phyloP scores from a whole-genome alignment of 1,140 invertebrate genomes.

The Cotesia vestalis region DNA sequence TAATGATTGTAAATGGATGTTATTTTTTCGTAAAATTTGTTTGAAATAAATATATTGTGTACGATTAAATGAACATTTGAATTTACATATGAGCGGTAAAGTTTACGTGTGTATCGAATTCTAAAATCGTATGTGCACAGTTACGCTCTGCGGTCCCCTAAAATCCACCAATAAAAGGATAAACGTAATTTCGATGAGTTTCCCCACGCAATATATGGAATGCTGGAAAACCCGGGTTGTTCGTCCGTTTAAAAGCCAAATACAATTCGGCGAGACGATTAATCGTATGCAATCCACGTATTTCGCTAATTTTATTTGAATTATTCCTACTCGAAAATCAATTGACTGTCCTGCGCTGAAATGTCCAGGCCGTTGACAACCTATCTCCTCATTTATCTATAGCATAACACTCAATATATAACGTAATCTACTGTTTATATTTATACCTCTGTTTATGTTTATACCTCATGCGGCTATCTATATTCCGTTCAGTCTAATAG shows the following conservation, averaged over 20 bases:
- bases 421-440: too few relatives aligned
- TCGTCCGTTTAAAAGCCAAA: slow-evolving; percentile 34
- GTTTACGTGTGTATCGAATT: slow-evolving; percentile 17
- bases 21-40: slow-evolving; percentile 3
- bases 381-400: not conserved
- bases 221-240: slow-evolving; percentile 15
- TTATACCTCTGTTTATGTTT: too few relatives aligned
- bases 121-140: slow-evolving; percentile 5
- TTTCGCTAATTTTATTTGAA: slow-evolving; percentile 29
- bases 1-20: not conserved
- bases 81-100: slow-evolving; percentile 13
- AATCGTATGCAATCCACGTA: slow-evolving; percentile 35
- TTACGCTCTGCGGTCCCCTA: not conserved
- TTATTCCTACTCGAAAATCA: slow-evolving; percentile 28
- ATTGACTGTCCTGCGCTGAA: slow-evolving; percentile 11
- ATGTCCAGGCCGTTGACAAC: slow-evolving; percentile 9
- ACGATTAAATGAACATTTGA: slow-evolving; percentile 15
- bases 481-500: slow-evolving; percentile 22
- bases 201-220: not conserved
- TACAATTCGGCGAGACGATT: slow-evolving; percentile 29
- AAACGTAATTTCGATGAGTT: slow-evolving; percentile 35
- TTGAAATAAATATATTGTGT: slow-evolving; percentile 8
- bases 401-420: too few relatives aligned
- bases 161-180: slow-evolving; percentile 28
- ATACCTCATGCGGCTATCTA: not conserved